Base-by-base conservation (phyloP, 92 coral and sea anemone species). In the Siderastrea siderea region DNA sequence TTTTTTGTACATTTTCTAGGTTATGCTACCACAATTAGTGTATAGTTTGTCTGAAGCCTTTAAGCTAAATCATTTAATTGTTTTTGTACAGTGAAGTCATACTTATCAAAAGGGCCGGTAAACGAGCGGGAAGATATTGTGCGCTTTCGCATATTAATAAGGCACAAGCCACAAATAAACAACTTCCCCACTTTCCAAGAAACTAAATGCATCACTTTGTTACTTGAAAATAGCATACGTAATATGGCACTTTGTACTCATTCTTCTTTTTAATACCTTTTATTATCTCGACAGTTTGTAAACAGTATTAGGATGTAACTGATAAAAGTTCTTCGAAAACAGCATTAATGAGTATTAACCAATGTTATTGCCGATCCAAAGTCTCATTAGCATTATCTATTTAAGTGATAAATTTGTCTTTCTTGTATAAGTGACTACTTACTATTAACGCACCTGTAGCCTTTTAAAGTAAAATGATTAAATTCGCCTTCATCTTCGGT, bases 171-270 rank as follows among this genome's bases (percentile, higher is more conserved):
- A 15, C 46, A 54, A 11, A 19, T 17, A 15, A 50, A 51, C 13
- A 72, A 51, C 77, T 72, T 72, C 59, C 77, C 54, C 26, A 17
- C 26, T 50, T 72, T 72, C 5, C 26, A 72, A 72, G 7, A 16
- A 46, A 6, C 16, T 38, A 17, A 49, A 15, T 17, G 48, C 45
- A 46, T 47, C 15, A 3, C 5, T 68, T 44, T 68, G 12, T 13
- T 4, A 14, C 17, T 13, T 7, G n/a, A 16, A 8, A 48, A 12
- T 49, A 50, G 46, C 63, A 13, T 72, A 49, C 59, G 15, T 51
- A 72, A 72, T 13, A 49, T 17, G 45, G 59, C 26, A 2, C n/a
- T 72, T 49, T 50, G 44, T 50, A 6, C 14, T 72, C 1, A 6
- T 49, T 49, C 43, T 17, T 47, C 75, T 13, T 8, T 13, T 7